A percentile compares a stretch with the other conserved stretches of the same genome.
These are phyloP conservation scores for Potamarius usumacintae DNA, from an alignment of 2,113 vertebrate species.

Conservation along the genomic window DNA sequence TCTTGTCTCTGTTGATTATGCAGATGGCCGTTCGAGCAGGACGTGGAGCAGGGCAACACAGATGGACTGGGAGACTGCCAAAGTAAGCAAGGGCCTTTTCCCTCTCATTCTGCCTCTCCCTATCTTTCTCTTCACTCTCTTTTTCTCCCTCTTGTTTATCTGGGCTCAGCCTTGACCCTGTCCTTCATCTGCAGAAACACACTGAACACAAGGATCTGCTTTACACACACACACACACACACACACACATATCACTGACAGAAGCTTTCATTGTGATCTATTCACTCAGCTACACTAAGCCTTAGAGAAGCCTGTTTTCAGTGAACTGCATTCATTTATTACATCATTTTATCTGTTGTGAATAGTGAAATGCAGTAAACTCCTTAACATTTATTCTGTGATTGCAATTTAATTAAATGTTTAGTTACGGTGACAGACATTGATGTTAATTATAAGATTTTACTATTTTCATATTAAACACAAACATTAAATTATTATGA, in stretches of 20 bases:
- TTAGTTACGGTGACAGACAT: constrained; percentile 11
- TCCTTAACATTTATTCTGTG: not conserved
- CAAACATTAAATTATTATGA: constrained; percentile 11
- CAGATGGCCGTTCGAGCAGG: constrained; percentile 95
- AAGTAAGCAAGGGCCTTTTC: constrained; percentile 87
- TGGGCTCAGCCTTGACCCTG: constrained; percentile 62
- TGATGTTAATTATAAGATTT: constrained; percentile 11
- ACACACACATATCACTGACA: constrained; percentile 30
- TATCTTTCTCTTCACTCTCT: constrained; percentile 30
- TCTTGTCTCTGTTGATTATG: constrained; percentile 73
- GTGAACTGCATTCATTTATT: constrained; percentile 31
- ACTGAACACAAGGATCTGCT: constrained; percentile 38
- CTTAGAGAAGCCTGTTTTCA: constrained; percentile 34
- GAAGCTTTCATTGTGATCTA: constrained; percentile 35
- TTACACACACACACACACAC: constrained; percentile 22
- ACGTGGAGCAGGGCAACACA: constrained; percentile 94
- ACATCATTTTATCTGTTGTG: constrained; percentile 32
- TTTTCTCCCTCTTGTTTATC: constrained; percentile 67
- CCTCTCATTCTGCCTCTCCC: constrained; percentile 50
- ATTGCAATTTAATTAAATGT: not conserved
- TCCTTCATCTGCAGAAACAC: constrained; percentile 42
- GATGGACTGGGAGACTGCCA: constrained; percentile 99
- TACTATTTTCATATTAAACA: constrained; percentile 12
- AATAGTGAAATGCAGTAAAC: constrained; percentile 26
- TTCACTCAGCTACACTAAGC: constrained; percentile 41